Evolutionary conservation across 2,113 vertebrate genomes (phyloP).

Genomic region (Solenodon paradoxus): DNA sequence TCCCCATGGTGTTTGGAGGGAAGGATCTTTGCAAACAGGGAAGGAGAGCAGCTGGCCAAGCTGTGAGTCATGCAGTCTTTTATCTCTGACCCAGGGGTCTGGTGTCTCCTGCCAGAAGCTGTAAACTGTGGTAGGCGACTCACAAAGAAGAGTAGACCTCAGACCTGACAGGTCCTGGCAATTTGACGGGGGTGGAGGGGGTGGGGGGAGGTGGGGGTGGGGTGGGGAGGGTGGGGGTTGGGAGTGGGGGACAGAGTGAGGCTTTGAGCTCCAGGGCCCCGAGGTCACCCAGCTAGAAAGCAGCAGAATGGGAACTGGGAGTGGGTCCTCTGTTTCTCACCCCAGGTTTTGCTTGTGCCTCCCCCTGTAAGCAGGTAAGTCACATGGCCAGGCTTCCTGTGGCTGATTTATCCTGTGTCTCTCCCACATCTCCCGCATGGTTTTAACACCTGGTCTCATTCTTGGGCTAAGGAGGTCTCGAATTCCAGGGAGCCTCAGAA

Average conservation of each 20-base stretch:
- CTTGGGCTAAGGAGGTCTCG: background rate
- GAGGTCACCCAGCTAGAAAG: background rate
- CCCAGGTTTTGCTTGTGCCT: rapidly evolving
- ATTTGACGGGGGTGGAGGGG: background rate
- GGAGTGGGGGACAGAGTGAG: background rate
- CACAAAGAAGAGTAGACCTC: background rate
- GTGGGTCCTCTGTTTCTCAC: background rate
- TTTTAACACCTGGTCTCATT: background rate
- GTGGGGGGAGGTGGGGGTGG: too few relatives aligned
- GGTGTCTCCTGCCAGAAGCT: background rate
- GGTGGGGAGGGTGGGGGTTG: too few relatives aligned
- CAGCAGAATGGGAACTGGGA: background rate
- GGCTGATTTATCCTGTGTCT: background rate
- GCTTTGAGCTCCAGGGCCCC: background rate
- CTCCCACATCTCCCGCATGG: rapidly evolving
- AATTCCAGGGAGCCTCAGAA: background rate
- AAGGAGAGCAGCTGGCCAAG: background rate
- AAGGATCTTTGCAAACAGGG: background rate
- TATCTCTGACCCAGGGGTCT: background rate
- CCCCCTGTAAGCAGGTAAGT: background rate
- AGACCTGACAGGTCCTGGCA: background rate
- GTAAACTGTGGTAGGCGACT: background rate
- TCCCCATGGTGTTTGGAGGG: too few relatives aligned
- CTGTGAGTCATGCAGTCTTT: too few relatives aligned
- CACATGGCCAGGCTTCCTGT: background rate